Percentiles rank a stretch among this genome's conserved stretches.
Conservation (phyloP, 2,113 vertebrate species). For the Sapayoa aenigma region DNA sequence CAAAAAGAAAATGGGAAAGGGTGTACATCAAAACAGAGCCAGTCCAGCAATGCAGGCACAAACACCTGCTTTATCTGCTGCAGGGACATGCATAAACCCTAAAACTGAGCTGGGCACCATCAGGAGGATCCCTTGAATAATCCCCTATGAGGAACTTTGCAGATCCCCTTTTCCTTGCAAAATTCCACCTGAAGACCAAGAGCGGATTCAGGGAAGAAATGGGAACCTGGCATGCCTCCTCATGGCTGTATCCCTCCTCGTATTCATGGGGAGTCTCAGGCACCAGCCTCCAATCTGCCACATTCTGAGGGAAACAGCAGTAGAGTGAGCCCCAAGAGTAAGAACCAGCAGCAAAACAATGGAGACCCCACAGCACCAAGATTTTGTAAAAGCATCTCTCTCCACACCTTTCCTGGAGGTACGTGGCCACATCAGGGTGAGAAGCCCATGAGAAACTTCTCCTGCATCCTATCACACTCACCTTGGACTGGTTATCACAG, state of each 20-base stretch:
- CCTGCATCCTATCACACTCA: neutral
- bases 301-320: neutral
- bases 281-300: neutral
- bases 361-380: neutral
- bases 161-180: neutral
- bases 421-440: fast-evolving
- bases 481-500: neutral
- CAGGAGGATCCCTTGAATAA: neutral
- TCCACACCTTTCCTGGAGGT: neutral
- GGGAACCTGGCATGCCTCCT: neutral
- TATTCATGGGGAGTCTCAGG: neutral
- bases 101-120: neutral
- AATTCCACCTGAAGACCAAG: neutral
- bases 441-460: neutral
- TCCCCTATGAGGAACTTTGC: neutral
- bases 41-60: neutral
- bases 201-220: neutral
- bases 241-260: neutral
- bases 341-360: neutral
- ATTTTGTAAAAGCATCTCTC: neutral
- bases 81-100: fast-evolving
- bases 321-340: neutral
- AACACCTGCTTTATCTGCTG: neutral
- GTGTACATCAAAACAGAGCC: neutral
- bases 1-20: neutral